Evolutionary conservation across 2,888 invertebrate species (phyloP).

Genomic region (Acrobasis consociella): DNA sequence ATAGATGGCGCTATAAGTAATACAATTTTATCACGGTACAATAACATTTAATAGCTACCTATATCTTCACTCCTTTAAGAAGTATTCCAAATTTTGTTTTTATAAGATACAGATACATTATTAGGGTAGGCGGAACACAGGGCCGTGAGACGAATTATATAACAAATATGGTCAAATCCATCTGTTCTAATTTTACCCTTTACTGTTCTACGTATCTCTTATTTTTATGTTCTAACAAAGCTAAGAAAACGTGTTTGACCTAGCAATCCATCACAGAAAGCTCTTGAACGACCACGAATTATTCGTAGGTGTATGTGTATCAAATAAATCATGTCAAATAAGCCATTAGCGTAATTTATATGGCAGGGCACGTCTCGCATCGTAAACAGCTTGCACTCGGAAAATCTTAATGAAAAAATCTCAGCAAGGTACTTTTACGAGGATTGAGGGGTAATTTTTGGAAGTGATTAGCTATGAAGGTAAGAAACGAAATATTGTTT

Average conservation of each 20-base stretch:
- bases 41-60: too few relatives aligned
- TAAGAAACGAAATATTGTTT: neutral
- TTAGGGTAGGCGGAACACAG: too few relatives aligned
- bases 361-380: conserved; percentile 42
- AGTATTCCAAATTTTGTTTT: too few relatives aligned
- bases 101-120: too few relatives aligned
- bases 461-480: neutral
- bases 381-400: conserved; percentile 42
- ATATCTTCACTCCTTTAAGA: too few relatives aligned
- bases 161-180: too few relatives aligned
- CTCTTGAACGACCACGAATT: conserved; percentile 7
- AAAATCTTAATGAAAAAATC: conserved; percentile 38
- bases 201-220: too few relatives aligned
- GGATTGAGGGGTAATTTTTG: neutral
- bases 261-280: conserved; percentile 14
- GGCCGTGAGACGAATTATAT: too few relatives aligned
- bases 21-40: too few relatives aligned
- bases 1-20: too few relatives aligned
- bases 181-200: too few relatives aligned
- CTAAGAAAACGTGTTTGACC: neutral
- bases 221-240: neutral
- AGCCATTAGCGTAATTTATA: conserved; percentile 60
- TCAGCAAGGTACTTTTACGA: neutral
- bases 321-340: conserved; percentile 58
- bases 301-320: conserved; percentile 41